Percentiles rank a stretch among this genome's conserved stretches.
These are phyloP conservation scores for Olivierus martensii DNA, from an alignment of 1,140 invertebrate species.

Conservation along the genomic window DNA sequence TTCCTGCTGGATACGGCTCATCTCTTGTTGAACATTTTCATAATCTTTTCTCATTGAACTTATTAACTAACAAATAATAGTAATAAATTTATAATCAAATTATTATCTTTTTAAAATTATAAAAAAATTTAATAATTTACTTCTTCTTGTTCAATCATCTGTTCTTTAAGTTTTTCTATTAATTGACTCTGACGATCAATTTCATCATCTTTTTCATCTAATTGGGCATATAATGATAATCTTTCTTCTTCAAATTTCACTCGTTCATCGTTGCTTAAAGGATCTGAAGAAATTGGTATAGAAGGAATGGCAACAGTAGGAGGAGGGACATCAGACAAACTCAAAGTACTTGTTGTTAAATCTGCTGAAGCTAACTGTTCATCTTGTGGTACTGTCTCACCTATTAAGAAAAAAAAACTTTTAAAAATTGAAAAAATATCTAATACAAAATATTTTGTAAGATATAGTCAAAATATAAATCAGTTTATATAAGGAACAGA, in stretches of 20 bases:
- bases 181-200: conserved; percentile 95
- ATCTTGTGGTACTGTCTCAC: conserved; percentile 79
- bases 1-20: conserved; percentile 89
- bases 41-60: conserved; percentile 77
- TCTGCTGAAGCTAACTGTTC: conserved; percentile 76
- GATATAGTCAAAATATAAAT: too few relatives aligned
- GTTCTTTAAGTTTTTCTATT: conserved; percentile 93
- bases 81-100: not conserved
- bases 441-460: too few relatives aligned
- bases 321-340: conserved; percentile 12
- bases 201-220: conserved; percentile 99
- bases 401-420: conserved; percentile 31
- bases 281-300: conserved; percentile 33
- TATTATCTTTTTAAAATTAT: too few relatives aligned
- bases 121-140: not conserved
- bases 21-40: conserved; percentile 82
- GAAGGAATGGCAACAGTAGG: not conserved
- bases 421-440: too few relatives aligned
- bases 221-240: conserved; percentile 81
- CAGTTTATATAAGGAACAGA: too few relatives aligned
- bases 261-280: conserved; percentile 43
- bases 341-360: conserved; percentile 23
- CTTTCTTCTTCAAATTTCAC: conserved; percentile 67
- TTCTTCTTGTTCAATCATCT: conserved; percentile 95
- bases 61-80: conserved; percentile 43